Evolutionary conservation across 2,113 vertebrate genomes (phyloP), one percentile per base, ranked within the genome.

Genomic region (Megaceryle maxima): DNA sequence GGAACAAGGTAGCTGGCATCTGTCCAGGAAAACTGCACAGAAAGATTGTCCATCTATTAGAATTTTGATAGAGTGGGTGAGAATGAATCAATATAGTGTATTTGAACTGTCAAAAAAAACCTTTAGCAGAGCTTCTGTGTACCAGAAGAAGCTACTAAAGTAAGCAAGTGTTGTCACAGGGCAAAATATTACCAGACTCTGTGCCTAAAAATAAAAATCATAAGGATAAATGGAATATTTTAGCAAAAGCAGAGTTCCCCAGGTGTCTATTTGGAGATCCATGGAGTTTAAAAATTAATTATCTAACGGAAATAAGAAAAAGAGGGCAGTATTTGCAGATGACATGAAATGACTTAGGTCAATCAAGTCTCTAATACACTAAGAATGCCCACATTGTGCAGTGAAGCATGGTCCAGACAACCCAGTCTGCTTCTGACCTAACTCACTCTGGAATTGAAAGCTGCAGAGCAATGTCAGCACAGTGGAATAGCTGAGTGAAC

Each of bases 231-330:
- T n/a, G 44, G 66, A 82, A 50, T 25, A 13, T 59, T 76, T 93
- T 31, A 69, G 24, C 53, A 78, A 48, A 60, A 84, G 11, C 43
- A 55, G 44, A 69, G 28, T 35, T 76, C 15, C 31, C 24, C 25
- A 37, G 6, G 44, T 3, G 1, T 37, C 83, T 44, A 2, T 37
- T 11, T 0, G 0, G 46, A 78, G n/a, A 75, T 77, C 69, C 21
- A 24, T 11, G 16, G 39, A 78, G 66, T 72, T 84, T 29, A 88
- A 69, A 46, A 37, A 10, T 3, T 3, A 31, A 35, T 73, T 56
- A 8, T 53, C 64, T 76, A 57, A 39, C 0, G 9, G 37, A 6
- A 6, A 29, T 21, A 31, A 75, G 74, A 20, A 75, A 15, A 70
- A 75, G 6, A 5, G 8, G 9, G 11, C 0, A 3, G 9, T 76